Evolutionary conservation across 1,140 invertebrate species (phyloP).

Genomic region (Brachionus rubens): DNA sequence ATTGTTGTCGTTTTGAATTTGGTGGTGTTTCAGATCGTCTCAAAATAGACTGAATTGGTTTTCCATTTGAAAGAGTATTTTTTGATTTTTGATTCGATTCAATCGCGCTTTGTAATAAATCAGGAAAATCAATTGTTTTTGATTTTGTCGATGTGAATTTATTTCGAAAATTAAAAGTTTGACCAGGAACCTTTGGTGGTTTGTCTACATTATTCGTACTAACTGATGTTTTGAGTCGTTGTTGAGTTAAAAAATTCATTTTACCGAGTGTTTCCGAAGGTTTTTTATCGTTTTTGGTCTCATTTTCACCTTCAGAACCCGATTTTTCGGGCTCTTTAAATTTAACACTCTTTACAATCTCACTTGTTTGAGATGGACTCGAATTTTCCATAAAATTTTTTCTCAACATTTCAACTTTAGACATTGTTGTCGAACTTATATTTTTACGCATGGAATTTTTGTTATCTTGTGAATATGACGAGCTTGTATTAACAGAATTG

Average conservation of each 20-base stretch:
- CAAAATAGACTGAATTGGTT: conserved; percentile 41
- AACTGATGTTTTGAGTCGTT: not conserved
- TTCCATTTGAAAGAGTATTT: conserved; percentile 1
- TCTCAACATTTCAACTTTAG: conserved; percentile 32
- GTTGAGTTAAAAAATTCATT: not conserved
- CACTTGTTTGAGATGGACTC: not conserved
- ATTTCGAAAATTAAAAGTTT: not conserved
- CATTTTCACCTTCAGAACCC: not conserved
- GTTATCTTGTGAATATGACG: not conserved
- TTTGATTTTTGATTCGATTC: conserved; percentile 37
- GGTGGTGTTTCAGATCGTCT: conserved; percentile 37
- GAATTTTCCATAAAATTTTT: conserved; percentile 40
- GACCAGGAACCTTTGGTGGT: conserved; percentile 6
- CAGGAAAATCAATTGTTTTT: conserved; percentile 45
- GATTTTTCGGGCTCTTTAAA: conserved; percentile 44
- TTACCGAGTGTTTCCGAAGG: not conserved
- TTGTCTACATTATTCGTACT: conserved; percentile 30
- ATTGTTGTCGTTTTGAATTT: conserved; percentile 33
- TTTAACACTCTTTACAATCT: conserved; percentile 44
- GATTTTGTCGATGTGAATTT: conserved; percentile 13
- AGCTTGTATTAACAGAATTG: not conserved
- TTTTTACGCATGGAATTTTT: not conserved
- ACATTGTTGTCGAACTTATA: not conserved
- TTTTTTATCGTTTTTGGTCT: not conserved
- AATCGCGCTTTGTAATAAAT: conserved; percentile 14